Base-by-base conservation (phyloP, 1,140 invertebrate species). In the Scaptomyza pallida region DNA sequence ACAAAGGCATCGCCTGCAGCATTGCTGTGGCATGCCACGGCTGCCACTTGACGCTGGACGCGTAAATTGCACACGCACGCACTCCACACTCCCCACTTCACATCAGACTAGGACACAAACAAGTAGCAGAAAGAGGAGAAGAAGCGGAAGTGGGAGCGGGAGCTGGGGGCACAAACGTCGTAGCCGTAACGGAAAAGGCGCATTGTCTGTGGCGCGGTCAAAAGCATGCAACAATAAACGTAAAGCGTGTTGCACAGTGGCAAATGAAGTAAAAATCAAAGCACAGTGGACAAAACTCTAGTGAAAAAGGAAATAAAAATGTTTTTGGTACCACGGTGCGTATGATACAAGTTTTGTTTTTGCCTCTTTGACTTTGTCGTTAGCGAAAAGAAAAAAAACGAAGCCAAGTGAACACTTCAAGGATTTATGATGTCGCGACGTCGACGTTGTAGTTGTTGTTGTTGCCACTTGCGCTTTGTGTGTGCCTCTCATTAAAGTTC, bases 381-480 rank as follows among this genome's bases (percentile, higher is more conserved):
- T 81, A 85, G 81, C 54, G n/a, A n/a, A n/a, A n/a, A n/a, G n/a
- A n/a, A 81, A 85, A 85, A 64, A 74, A 60, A 47, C 48, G 78
- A 56, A 86, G 81, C 61, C 64, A 85, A 85, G 77, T 78, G 54
- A 62, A 51, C 56, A 72, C 69, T 82, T 75, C 52, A 62, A 65
- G 81, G 81, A 86, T 88, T 86, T 86, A 78, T 88, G 74, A 55
- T 40, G 62, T 45, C 44, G n/a, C 44, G 23, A 26, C 23, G 5
- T 26, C 23, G 23, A 48, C 9, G 50, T 68, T 50, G 54, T 50
- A 56, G 40, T 63, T 30, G 54, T 50, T 61, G 40, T 63, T 30
- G 16, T 15, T 51, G 17, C 16, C 43, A 47, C 50, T 64, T 56
- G 30, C 56, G 37, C 45, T 62, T 40, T 21, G 41, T 33, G 40